Evolutionary conservation across 23 tunicate species (phyloP).

Genomic region (Corella eumyota): DNA sequence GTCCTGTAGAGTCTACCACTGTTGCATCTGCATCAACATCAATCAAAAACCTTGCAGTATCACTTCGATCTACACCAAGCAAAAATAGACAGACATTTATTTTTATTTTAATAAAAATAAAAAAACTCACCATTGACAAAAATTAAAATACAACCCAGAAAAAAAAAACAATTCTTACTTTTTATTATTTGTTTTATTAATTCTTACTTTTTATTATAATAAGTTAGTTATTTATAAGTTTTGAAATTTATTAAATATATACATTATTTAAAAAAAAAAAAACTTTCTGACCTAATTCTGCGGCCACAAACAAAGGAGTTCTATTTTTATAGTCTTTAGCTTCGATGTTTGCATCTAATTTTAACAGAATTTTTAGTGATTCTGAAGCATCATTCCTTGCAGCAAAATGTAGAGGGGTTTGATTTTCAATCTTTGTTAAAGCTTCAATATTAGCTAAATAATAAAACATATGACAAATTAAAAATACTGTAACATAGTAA

Average conservation of each 20-base stretch:
- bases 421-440: slow-evolving; percentile 31
- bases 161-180: too few relatives aligned
- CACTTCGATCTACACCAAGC: slow-evolving; percentile 88
- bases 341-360: slow-evolving; percentile 64
- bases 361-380: slow-evolving; percentile 38
- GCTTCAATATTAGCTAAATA: slow-evolving; percentile 39
- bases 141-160: too few relatives aligned
- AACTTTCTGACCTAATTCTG: slow-evolving; percentile 74
- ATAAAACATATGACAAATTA: too few relatives aligned
- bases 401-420: slow-evolving; percentile 88
- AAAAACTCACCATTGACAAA: too few relatives aligned
- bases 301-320: slow-evolving; percentile 81
- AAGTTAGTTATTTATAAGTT: too few relatives aligned
- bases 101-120: too few relatives aligned
- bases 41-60: slow-evolving; percentile 60
- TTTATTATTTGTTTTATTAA: too few relatives aligned
- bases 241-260: too few relatives aligned
- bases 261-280: too few relatives aligned
- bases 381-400: slow-evolving; percentile 90
- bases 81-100: neutral
- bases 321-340: slow-evolving; percentile 53
- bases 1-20: slow-evolving; percentile 46
- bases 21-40: slow-evolving; percentile 70
- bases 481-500: neutral
- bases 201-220: too few relatives aligned